These are phyloP conservation scores for Electrona antarctica DNA, from an alignment of 2,113 vertebrate genomes.

Conservation along the genomic window DNA sequence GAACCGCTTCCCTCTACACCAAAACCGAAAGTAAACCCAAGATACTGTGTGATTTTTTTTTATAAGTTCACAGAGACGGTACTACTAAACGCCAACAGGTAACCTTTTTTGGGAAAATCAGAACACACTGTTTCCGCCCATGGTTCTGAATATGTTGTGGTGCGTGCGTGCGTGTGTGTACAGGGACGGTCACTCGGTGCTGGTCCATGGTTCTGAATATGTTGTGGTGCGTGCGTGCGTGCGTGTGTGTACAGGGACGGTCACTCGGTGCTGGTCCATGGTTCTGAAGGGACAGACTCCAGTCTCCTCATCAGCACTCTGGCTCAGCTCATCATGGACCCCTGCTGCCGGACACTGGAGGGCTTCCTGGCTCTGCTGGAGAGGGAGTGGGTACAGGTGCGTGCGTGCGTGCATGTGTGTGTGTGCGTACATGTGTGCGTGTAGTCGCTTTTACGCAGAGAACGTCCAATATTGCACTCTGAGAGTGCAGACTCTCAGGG, in stretches of 20 bases:
- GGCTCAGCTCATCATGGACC: conserved; percentile 88
- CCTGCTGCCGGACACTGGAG: conserved; percentile 75
- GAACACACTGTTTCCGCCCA: not conserved
- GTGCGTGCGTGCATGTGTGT: not conserved
- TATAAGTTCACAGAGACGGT: too few species aligned
- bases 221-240: not conserved
- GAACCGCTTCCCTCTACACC: too few species aligned
- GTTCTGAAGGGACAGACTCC: conserved; percentile 83
- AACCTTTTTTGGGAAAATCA: not conserved
- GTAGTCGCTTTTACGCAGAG: not conserved
- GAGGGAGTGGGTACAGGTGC: conserved; percentile 88
- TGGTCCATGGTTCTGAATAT: conserved; percentile 44
- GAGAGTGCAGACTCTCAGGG: too few species aligned
- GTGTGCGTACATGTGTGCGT: not conserved
- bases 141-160: not conserved
- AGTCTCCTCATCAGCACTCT: conserved; percentile 85
- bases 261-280: conserved; percentile 83
- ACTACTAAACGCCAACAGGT: too few species aligned
- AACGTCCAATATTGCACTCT: too few species aligned
- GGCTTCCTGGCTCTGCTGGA: conserved; percentile 89
- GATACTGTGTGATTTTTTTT: too few species aligned
- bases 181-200: conserved; percentile 82
- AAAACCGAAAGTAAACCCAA: too few species aligned
- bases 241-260: conserved; percentile 75
- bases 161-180: not conserved